phyloP scores from a whole-genome alignment of 2,113 vertebrate species.

The Heliornis fulica region DNA sequence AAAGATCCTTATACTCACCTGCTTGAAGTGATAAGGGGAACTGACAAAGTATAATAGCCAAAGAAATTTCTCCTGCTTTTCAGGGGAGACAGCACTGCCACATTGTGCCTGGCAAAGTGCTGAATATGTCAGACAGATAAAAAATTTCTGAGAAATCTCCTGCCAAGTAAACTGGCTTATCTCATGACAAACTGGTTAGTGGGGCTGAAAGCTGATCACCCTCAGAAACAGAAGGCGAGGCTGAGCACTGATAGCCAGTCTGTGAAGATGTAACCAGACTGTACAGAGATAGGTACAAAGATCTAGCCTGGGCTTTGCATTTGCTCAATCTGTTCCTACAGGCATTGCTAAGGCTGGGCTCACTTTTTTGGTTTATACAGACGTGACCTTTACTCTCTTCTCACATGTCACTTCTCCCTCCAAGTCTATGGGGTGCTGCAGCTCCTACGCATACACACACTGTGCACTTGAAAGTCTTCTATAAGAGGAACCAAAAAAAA shows the following conservation, averaged over 20 bases:
- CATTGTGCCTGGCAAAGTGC: neutral
- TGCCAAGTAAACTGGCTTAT: neutral
- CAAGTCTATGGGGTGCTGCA: neutral
- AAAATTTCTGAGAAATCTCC: neutral
- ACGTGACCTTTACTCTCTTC: neutral
- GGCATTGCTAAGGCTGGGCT: neutral
- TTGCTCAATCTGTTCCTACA: neutral
- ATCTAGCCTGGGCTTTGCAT: neutral
- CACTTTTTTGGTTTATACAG: neutral
- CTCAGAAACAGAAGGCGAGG: neutral
- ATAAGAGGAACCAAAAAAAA: neutral
- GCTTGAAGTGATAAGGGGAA: neutral
- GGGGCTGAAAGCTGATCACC: neutral
- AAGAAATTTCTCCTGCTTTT: neutral
- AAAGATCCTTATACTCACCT: neutral
- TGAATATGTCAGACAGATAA: neutral
- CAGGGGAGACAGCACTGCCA: fast-evolving
- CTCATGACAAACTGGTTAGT: neutral
- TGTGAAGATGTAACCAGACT: neutral
- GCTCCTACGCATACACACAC: neutral
- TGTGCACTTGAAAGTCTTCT: neutral
- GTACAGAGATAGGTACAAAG: neutral
- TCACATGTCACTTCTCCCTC: neutral
- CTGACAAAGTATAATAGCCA: neutral
- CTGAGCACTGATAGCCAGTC: neutral